These are phyloP conservation scores for Varanus komodoensis DNA, from an alignment of 2,113 vertebrate species.

Conservation along the genomic window DNA sequence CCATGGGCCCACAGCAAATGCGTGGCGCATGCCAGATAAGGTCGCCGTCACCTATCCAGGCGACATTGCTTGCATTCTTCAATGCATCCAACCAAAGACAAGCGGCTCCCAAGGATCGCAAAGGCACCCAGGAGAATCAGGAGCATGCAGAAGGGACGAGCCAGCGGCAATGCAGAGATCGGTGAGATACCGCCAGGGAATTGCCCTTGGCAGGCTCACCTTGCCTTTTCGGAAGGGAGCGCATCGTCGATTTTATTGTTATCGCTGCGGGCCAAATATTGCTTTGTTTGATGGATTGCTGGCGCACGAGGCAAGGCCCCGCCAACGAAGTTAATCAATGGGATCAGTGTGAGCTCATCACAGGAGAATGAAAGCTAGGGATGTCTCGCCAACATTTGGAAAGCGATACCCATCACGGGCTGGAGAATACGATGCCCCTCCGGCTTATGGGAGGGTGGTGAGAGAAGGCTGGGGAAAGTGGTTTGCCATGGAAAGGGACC, in stretches of 20 bases:
- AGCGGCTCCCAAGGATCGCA: too few relatives aligned
- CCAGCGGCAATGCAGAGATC: not conserved
- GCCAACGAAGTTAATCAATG: not conserved
- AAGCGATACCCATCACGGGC: too few relatives aligned
- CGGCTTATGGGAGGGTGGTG: too few relatives aligned
- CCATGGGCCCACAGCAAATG: too few relatives aligned
- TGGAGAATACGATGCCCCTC: not conserved
- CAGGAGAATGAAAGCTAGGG: not conserved
- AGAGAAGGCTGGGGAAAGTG: not conserved
- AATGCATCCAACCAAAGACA: too few relatives aligned
- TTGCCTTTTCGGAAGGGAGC: conserved; percentile 2
- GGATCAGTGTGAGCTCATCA: too few relatives aligned
- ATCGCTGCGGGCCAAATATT: not conserved
- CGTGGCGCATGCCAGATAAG: too few relatives aligned
- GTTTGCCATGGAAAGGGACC: not conserved
- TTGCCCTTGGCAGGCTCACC: too few relatives aligned
- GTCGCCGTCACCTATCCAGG: too few relatives aligned
- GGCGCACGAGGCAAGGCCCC: not conserved
- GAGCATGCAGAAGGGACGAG: not conserved
- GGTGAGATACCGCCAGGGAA: not conserved
- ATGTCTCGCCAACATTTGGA: too few relatives aligned
- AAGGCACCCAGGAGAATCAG: too few relatives aligned
- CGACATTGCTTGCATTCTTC: too few relatives aligned
- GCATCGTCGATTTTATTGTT: not conserved
- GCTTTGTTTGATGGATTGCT: not conserved